A percentile compares a stretch with the other conserved stretches of the same genome.
phyloP scores from a whole-genome alignment of 2,888 invertebrate species.

The Pseudoips prasinana region DNA sequence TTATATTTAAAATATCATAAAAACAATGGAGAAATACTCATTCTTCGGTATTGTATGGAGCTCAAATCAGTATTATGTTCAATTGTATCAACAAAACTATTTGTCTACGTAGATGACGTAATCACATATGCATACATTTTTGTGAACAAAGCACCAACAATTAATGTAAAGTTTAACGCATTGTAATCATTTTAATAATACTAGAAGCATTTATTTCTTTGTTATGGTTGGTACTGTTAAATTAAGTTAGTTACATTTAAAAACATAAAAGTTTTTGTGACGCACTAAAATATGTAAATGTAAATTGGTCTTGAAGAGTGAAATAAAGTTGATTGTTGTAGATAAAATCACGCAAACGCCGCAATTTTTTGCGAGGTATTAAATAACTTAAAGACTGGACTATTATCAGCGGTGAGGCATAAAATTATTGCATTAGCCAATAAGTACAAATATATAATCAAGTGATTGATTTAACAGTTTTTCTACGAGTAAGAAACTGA shows the following conservation, averaged over 20 bases:
- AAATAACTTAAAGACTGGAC: constrained; percentile 18
- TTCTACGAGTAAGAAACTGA: too few relatives aligned
- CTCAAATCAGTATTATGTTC: too few relatives aligned
- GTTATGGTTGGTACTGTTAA: constrained; percentile 24
- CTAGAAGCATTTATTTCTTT: constrained; percentile 38
- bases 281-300: constrained; percentile 3
- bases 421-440: constrained; percentile 16
- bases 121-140: too few relatives aligned
- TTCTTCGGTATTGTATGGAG: too few relatives aligned
- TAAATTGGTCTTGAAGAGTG: constrained; percentile 27
- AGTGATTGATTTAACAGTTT: too few relatives aligned
- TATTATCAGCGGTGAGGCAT: constrained; percentile 28
- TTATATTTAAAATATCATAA: too few relatives aligned
- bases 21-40: too few relatives aligned
- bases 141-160: too few relatives aligned
- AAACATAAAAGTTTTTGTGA: constrained; percentile 7
- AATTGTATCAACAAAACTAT: too few relatives aligned
- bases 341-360: constrained; percentile 52
- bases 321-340: constrained; percentile 27
- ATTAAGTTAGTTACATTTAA: constrained; percentile 15
- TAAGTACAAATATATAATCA: constrained; percentile 16
- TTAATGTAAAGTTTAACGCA: too few relatives aligned
- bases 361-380: constrained; percentile 34
- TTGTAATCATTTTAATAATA: constrained; percentile 9
- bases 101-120: constrained; percentile 10